A percentile compares a stretch with the other conserved stretches of the same genome.
phyloP scores from a whole-genome alignment of 2,888 invertebrate species.

The Papilio protenor region DNA sequence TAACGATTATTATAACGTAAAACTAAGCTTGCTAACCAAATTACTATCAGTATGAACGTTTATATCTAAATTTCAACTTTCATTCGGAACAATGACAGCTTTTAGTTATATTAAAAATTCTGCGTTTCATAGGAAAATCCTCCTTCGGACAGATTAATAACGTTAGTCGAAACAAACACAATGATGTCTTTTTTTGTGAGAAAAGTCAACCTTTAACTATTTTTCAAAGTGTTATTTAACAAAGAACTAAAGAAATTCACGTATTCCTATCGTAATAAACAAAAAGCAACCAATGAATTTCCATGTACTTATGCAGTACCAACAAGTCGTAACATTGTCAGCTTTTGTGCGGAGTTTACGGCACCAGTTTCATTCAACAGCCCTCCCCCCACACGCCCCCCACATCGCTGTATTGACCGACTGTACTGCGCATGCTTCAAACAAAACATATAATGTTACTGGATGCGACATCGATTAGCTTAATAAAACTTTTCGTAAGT shows the following conservation, averaged over 20 bases:
- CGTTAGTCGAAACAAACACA: not conserved
- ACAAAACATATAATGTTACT: constrained; percentile 45
- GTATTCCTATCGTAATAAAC: constrained; percentile 1
- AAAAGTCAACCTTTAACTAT: not conserved
- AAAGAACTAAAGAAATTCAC: not conserved
- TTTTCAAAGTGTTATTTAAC: not conserved
- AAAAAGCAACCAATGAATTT: constrained; percentile 13
- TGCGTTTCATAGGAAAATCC: too few relatives aligned
- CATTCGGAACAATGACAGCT: too few relatives aligned
- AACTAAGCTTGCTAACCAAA: not conserved
- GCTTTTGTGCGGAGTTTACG: constrained; percentile 29
- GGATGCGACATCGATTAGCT: constrained; percentile 46
- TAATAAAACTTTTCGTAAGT: not conserved
- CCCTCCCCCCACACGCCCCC: constrained; percentile 40
- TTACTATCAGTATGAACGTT: not conserved
- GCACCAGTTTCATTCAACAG: constrained; percentile 38
- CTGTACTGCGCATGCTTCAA: constrained; percentile 70
- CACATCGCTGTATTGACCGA: constrained; percentile 72
- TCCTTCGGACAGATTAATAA: not conserved
- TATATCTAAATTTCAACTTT: not conserved
- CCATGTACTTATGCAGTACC: constrained; percentile 14
- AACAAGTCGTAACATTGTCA: constrained; percentile 29
- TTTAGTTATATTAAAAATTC: too few relatives aligned
- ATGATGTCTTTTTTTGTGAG: not conserved
- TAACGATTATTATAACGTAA: not conserved